These are phyloP conservation scores for Pseudobourletiella spinata DNA, from an alignment of 1,140 invertebrate species.

Conservation along the genomic window DNA sequence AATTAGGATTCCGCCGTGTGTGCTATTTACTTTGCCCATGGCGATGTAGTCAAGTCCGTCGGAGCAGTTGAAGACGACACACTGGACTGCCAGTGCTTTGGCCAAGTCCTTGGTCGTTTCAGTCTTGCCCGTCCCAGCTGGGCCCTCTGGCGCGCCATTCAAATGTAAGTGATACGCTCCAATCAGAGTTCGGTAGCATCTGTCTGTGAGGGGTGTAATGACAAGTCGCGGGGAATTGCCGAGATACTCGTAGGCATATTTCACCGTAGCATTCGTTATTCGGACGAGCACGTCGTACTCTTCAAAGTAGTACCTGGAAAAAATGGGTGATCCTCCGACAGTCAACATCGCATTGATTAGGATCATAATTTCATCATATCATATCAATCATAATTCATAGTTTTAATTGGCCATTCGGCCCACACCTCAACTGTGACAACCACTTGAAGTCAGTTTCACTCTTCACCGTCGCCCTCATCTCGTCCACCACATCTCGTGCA, in stretches of 20 bases:
- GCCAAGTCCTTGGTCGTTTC: conserved; percentile 84
- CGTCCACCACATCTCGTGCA: conserved; percentile 73
- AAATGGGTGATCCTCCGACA: too few species aligned
- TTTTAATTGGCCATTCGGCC: too few species aligned
- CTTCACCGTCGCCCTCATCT: conserved; percentile 58
- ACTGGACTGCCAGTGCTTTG: conserved; percentile 82
- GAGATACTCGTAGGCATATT: conserved; percentile 86
- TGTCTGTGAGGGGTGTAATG: conserved; percentile 53
- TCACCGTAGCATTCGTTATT: conserved; percentile 74
- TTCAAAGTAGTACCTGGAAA: conserved; percentile 65
- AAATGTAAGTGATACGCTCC: conserved; percentile 78
- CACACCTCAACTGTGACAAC: conserved; percentile 67
- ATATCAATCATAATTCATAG: too few species aligned
- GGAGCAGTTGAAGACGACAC: conserved; percentile 89
- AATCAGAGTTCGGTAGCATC: conserved; percentile 78
- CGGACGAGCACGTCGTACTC: conserved; percentile 65
- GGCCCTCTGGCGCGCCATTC: conserved; percentile 48
- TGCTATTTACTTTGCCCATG: conserved; percentile 81
- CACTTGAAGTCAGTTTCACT: conserved; percentile 79
- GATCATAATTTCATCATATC: too few species aligned
- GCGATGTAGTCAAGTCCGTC: conserved; percentile 88
- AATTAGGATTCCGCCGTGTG: too few species aligned
- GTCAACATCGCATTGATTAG: too few species aligned
- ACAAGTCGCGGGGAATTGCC: conserved; percentile 63
- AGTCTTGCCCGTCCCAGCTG: conserved; percentile 72